These are phyloP conservation scores for Arrhopalites spinosus DNA, from an alignment of 2,888 invertebrate genomes.

Conservation along the genomic window DNA sequence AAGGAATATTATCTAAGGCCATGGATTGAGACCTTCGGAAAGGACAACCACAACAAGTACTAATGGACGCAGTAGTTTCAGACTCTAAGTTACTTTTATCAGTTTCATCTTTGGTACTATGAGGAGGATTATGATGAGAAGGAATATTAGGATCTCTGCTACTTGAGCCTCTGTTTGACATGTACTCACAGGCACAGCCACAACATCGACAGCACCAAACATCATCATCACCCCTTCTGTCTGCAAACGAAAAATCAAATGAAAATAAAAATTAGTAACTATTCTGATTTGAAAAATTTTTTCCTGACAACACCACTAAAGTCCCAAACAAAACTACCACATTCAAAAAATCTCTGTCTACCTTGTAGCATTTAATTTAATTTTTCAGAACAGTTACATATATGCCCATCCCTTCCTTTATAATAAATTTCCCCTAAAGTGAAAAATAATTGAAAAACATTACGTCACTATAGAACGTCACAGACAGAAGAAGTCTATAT, in stretches of 20 bases:
- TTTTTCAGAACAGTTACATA: background rate
- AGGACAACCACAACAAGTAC: slow-evolving; percentile 44
- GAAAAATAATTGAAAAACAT: no score
- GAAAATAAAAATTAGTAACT: slow-evolving; percentile 35
- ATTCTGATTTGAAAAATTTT: slow-evolving; percentile 3
- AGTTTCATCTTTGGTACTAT: slow-evolving; percentile 2
- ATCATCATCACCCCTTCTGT: slow-evolving; percentile 46
- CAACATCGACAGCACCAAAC: slow-evolving; percentile 55
- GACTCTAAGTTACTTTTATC: slow-evolving; percentile 25
- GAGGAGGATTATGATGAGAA: slow-evolving; percentile 17
- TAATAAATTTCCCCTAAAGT: no score
- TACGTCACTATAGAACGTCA: no score
- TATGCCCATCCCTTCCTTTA: no score
- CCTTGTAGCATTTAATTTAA: no score
- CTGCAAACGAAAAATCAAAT: slow-evolving; percentile 43
- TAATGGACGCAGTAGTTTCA: slow-evolving; percentile 25
- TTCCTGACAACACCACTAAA: background rate
- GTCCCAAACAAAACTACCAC: background rate
- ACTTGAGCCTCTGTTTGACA: slow-evolving; percentile 38
- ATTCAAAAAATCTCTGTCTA: background rate
- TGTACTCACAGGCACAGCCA: slow-evolving; percentile 48
- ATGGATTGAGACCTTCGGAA: slow-evolving; percentile 53
- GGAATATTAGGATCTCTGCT: slow-evolving; percentile 22
- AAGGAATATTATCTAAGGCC: slow-evolving; percentile 51
- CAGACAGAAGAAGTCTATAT: no score